Evolutionary conservation across 2,797 vertebrate genomes (phyloP).

Genomic region (Micrastur ruficollis): DNA sequence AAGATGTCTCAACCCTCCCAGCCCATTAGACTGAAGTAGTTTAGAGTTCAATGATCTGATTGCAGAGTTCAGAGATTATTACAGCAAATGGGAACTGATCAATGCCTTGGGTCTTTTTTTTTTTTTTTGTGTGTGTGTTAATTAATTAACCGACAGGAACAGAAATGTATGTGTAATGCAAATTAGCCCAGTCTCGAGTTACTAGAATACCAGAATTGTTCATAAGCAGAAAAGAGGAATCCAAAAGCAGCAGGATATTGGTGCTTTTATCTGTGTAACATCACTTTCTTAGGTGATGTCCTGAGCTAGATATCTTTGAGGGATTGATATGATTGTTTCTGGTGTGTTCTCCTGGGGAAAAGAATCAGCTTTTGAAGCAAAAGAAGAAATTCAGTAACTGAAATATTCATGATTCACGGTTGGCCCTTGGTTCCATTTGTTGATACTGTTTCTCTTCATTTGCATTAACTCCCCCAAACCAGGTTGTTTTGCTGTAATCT

Average conservation of each 20-base stretch:
- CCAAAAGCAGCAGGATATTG: not conserved
- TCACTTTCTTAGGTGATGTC: not conserved
- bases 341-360: not conserved
- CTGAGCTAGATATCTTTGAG: not conserved
- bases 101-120: not conserved
- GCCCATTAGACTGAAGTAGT: not conserved
- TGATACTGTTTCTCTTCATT: not conserved
- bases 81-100: not conserved
- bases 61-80: slow-evolving; percentile 23
- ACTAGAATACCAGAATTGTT: not conserved
- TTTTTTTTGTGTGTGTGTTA: not conserved
- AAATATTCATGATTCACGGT: not conserved
- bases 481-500: not conserved
- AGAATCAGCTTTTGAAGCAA: not conserved
- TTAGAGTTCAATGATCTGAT: slow-evolving; percentile 8
- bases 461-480: not conserved
- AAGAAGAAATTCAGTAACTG: not conserved
- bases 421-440: not conserved
- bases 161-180: slow-evolving; percentile 14
- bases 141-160: slow-evolving; percentile 25
- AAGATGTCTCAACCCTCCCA: not conserved
- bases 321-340: not conserved
- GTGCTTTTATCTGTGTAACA: not conserved
- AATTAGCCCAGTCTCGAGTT: not conserved
- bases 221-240: not conserved